phyloP scores from a whole-genome alignment of 2,888 invertebrate species.

The Serripes groenlandicus region DNA sequence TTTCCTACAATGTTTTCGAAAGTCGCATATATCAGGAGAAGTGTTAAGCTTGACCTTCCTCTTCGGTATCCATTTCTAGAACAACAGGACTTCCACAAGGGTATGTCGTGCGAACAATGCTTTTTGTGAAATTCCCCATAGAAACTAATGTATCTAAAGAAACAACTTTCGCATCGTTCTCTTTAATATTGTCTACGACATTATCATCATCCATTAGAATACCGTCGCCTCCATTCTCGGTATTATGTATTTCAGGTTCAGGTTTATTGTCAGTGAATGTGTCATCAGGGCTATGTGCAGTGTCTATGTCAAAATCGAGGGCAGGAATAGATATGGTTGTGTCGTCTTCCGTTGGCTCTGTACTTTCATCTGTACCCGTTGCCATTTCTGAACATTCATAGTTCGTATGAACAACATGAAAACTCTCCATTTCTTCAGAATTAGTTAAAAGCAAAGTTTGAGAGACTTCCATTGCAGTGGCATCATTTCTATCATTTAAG shows the following conservation, averaged over 20 bases:
- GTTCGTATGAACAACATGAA: too few species aligned
- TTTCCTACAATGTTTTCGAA: not conserved
- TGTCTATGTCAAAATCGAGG: not conserved
- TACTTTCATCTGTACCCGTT: not conserved
- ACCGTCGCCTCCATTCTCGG: not conserved
- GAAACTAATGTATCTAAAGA: not conserved
- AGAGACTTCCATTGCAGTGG: too few species aligned
- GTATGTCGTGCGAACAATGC: not conserved
- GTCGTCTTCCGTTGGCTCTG: not conserved
- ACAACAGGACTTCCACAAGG: slow-evolving; percentile 13
- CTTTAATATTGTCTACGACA: not conserved
- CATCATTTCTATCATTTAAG: too few species aligned
- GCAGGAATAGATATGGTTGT: not conserved
- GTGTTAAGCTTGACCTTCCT: not conserved
- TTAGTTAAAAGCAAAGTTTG: too few species aligned
- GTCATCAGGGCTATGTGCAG: not conserved
- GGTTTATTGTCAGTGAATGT: not conserved
- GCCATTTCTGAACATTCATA: not conserved
- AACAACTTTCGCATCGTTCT: not conserved
- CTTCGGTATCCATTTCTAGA: slow-evolving; percentile 9
- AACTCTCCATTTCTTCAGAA: too few species aligned
- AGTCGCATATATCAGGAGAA: not conserved
- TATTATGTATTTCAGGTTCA: not conserved
- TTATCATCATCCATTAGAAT: not conserved
- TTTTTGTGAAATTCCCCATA: not conserved